A percentile compares a stretch with the other conserved stretches of the same genome.
Conservation (phyloP, 2,797 vertebrate genomes). For the Avahi laniger region DNA sequence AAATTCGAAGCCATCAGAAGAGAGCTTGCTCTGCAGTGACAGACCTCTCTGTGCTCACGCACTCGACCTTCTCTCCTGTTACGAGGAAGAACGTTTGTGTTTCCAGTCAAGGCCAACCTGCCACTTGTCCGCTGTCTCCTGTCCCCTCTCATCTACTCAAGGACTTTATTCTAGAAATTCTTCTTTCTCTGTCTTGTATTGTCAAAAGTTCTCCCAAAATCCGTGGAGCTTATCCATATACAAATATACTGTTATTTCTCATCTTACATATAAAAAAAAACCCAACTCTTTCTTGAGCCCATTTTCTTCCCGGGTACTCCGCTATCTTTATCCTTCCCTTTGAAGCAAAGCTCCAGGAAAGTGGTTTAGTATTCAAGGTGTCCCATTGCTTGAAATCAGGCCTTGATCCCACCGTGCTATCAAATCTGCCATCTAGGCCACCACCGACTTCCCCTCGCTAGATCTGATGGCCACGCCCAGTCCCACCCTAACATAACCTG, state of each 20-base stretch:
- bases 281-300: neutral
- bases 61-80: neutral
- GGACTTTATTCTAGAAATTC: neutral
- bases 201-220: neutral
- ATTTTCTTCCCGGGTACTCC: neutral
- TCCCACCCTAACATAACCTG: neutral
- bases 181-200: neutral
- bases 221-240: neutral
- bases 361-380: neutral
- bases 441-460: too few relatives aligned
- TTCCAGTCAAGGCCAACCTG: neutral
- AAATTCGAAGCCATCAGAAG: neutral
- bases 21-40: neutral
- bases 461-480: neutral
- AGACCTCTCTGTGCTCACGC: rapidly evolving
- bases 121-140: too few relatives aligned
- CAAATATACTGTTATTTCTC: neutral
- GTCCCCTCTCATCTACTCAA: neutral
- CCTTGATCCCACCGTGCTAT: neutral
- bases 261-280: neutral
- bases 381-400: neutral
- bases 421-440: neutral
- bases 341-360: neutral
- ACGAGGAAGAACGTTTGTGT: neutral
- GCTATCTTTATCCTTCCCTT: neutral